Conservation (phyloP, 2,797 vertebrate genomes). For the Eurystomus glaucurus region DNA sequence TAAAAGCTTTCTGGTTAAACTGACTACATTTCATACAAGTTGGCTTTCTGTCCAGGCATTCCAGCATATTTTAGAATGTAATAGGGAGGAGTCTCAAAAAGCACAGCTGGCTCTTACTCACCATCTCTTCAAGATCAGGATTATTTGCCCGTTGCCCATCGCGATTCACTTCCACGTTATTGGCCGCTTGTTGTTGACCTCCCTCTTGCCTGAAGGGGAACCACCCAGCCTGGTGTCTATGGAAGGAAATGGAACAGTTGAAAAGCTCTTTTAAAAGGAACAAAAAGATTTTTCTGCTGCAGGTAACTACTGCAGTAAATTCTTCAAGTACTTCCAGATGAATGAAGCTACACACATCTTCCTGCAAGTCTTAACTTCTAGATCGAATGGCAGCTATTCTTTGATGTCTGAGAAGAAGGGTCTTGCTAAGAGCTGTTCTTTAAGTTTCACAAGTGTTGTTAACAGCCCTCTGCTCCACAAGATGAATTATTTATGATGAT, state of each 20-base stretch:
- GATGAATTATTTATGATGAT: not conserved
- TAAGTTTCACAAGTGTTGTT: not conserved
- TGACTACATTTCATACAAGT: fast-evolving
- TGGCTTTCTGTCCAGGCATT: not conserved
- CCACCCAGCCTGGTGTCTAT: constrained; percentile 95
- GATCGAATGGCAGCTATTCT: not conserved
- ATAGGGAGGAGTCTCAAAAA: not conserved
- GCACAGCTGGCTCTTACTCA: constrained; percentile 66
- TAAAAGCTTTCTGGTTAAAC: not conserved
- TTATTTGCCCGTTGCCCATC: constrained; percentile 87
- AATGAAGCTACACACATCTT: not conserved
- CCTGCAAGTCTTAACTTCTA: not conserved
- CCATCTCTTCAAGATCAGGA: constrained; percentile 93
- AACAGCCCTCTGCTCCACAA: not conserved
- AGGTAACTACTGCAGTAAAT: not conserved
- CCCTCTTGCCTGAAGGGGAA: constrained; percentile 95
- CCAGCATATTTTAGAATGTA: not conserved
- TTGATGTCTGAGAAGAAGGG: not conserved
- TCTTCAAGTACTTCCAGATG: not conserved
- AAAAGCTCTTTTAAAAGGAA: constrained; percentile 10
- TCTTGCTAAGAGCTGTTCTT: not conserved
- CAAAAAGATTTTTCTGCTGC: not conserved
- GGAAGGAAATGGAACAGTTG: constrained; percentile 53
- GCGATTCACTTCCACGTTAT: constrained; percentile 85
- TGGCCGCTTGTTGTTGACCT: constrained; percentile 85